Base-by-base conservation (phyloP, 1,140 invertebrate genomes). In the Idris sp. region DNA sequence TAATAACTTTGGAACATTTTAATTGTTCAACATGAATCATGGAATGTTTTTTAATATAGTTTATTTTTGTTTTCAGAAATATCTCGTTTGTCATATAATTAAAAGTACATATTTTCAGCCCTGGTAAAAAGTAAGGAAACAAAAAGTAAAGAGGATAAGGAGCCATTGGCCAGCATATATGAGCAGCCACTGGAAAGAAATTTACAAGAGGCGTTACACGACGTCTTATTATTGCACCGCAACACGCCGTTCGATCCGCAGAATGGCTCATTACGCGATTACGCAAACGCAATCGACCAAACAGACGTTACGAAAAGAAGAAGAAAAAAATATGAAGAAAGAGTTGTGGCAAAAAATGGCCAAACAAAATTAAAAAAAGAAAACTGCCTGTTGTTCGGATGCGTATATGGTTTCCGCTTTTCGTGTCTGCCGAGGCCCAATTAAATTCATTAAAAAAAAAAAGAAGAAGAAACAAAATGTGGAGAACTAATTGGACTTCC, bases 181-280 rank as follows among this genome's bases (percentile, higher is more conserved):
- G 53, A 67, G 59, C 59, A 71, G 35, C 38, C 74, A 76, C 40
- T 69, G 73, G 73, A 71, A 76, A 76, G 65, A 71, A 65, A 71
- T 71, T 67, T 74, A 74, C 71, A 65, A 40, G 71, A 56, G 71
- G 62, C 58, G 64, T 69, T 75, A 71, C 73, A 65, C 59, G 65
- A 36, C 59, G 53, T 67, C 59, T 75, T 67, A 71, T 76, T 71
- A 71, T 59, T 75, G 73, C 72, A 44, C 46, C 56, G 71, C 59
- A 73, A 65, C 16, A 62, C 48, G 48, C 38, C 22, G 61, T 74
- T 74, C 56, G 56, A 74, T 62, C 43, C 62, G 30, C 56, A 49
- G 64, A 65, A 76, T 76, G 65, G 73, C 65, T 76, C 65, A 71
- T 76, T 71, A 71, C 73, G 58, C 65, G 59, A 76, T 76, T 65